Conservation (phyloP, 2,888 invertebrate genomes). For the Trachelus troglodyta region DNA sequence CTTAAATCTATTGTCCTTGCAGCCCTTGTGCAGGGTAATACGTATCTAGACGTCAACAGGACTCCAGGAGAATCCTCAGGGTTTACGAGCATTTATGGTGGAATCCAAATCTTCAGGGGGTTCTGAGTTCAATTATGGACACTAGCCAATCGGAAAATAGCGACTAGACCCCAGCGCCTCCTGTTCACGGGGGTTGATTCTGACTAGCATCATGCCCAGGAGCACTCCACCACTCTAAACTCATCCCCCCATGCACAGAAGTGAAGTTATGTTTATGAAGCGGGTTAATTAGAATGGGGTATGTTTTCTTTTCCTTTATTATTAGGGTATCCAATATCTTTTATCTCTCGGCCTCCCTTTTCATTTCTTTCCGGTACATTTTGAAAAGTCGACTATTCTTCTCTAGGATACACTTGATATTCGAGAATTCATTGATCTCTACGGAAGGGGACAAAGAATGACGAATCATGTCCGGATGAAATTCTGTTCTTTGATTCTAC, state of each 20-base stretch:
- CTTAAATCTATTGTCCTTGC: slow-evolving; percentile 39
- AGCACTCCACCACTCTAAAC: slow-evolving; percentile 15
- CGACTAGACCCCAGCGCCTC: slow-evolving; percentile 27
- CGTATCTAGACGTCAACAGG: not conserved
- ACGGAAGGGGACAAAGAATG: not conserved
- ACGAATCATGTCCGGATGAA: not conserved
- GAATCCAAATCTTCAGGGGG: slow-evolving; percentile 25
- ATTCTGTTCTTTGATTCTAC: not conserved
- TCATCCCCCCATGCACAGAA: slow-evolving; percentile 2
- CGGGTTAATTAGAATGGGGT: slow-evolving; percentile 44
- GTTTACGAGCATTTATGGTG: slow-evolving; percentile 43
- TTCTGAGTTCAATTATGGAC: slow-evolving; percentile 50
- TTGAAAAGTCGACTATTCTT: not conserved
- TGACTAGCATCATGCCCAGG: slow-evolving; percentile 2
- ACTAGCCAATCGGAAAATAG: slow-evolving; percentile 57
- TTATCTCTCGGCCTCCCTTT: not conserved
- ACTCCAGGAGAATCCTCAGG: not conserved
- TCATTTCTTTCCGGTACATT: not conserved
- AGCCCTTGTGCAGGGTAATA: not conserved
- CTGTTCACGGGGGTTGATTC: slow-evolving; percentile 3
- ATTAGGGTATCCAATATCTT: not conserved
- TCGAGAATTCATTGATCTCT: not conserved
- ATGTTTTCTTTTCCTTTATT: not conserved
- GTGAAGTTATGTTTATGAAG: slow-evolving; percentile 48
- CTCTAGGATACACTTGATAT: not conserved